Evolutionary conservation across 2,797 vertebrate species (phyloP).

Genomic region (Lepus oiostolus): DNA sequence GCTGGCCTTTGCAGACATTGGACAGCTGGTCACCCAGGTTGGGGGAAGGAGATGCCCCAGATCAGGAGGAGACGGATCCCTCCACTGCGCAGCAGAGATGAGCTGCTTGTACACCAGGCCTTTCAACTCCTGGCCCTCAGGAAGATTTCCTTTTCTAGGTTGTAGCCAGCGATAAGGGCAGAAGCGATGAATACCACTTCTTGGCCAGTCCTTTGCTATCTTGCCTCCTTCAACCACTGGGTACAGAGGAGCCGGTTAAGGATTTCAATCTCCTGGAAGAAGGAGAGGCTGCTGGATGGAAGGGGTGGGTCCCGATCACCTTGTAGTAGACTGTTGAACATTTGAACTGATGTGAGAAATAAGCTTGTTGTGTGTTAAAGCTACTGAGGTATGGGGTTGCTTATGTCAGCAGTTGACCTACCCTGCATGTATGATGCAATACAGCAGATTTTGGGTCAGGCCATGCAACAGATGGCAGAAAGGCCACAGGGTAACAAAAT

Average conservation of each 20-base stretch:
- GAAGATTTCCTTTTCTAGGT: neutral
- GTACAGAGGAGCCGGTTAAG: neutral
- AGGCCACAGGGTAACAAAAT: neutral
- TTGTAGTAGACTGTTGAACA: neutral
- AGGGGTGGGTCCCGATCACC: neutral
- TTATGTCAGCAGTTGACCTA: neutral
- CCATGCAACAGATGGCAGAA: slow-evolving; percentile 13
- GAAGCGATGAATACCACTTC: neutral
- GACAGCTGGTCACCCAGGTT: neutral
- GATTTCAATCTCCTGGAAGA: neutral
- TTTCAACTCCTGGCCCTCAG: neutral
- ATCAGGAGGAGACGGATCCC: neutral
- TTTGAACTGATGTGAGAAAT: neutral
- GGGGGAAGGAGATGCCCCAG: neutral
- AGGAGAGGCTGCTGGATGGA: neutral
- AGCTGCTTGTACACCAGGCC: neutral
- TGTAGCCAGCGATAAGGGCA: neutral
- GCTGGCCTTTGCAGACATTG: neutral
- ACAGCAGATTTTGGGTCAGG: neutral
- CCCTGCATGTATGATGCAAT: neutral
- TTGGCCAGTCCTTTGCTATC: neutral
- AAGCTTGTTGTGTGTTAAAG: neutral
- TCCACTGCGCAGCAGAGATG: neutral
- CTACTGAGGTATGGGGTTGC: slow-evolving; percentile 9
- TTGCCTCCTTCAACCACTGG: neutral